Percentiles rank a stretch among this genome's conserved stretches.
Conservation (phyloP, 1,140 invertebrate species). For the Rhagoletis pomonella region DNA sequence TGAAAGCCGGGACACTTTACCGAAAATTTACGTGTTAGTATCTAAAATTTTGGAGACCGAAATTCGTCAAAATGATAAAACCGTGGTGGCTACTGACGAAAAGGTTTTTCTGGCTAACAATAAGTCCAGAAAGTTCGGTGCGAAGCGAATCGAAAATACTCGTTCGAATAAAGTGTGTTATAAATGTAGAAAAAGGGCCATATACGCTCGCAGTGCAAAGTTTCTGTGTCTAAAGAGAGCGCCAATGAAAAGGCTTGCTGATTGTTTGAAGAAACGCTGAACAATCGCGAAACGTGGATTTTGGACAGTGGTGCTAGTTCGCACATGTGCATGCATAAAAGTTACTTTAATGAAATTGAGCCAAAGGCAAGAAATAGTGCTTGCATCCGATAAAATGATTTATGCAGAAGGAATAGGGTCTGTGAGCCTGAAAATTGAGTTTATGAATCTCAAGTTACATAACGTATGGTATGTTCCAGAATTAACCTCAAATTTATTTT, state of each 20-base stretch:
- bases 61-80: background rate
- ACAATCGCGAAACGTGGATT: background rate
- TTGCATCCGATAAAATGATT: constrained; percentile 37
- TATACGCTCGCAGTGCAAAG: background rate
- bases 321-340: constrained; percentile 49
- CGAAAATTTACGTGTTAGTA: background rate
- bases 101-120: background rate
- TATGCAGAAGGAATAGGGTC: constrained; percentile 49
- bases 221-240: background rate
- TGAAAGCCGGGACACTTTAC: background rate
- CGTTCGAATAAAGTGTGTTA: background rate
- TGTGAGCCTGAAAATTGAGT: constrained; percentile 13
- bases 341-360: background rate
- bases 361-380: constrained; percentile 46
- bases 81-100: background rate
- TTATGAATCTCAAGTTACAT: background rate
- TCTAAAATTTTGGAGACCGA: background rate
- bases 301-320: constrained; percentile 42
- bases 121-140: background rate
- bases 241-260: background rate
- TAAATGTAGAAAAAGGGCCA: background rate
- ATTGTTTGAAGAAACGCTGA: background rate
- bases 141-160: background rate
- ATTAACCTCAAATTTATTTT: constrained; percentile 54
- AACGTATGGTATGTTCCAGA: constrained; percentile 55